phyloP scores from a whole-genome alignment of 2,797 vertebrate species.

The Choloepus didactylus region DNA sequence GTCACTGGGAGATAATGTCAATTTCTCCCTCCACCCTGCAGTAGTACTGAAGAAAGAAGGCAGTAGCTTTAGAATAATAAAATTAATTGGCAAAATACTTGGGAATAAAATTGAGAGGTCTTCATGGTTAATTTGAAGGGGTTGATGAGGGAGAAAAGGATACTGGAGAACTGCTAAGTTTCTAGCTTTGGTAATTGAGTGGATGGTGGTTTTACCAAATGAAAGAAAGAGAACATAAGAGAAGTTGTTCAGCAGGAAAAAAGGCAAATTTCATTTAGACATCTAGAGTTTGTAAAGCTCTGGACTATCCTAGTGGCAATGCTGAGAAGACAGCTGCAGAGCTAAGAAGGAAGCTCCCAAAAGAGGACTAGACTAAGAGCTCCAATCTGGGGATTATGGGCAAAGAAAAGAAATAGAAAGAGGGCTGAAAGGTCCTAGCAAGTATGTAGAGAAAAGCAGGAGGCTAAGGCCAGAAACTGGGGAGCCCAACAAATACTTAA shows the following conservation, averaged over 20 bases:
- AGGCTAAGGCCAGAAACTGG: neutral
- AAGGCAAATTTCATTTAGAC: neutral
- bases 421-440: neutral
- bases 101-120: neutral
- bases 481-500: neutral
- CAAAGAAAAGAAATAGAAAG: neutral
- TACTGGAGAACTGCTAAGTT: neutral
- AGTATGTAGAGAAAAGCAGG: neutral
- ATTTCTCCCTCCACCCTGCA: neutral
- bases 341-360: neutral
- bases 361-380: neutral
- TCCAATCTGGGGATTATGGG: neutral
- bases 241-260: neutral
- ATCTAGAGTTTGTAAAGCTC: neutral
- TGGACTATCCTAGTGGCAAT: neutral
- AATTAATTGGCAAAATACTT: slow-evolving; percentile 20
- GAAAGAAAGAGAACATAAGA: neutral
- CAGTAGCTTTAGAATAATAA: neutral
- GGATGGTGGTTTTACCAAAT: slow-evolving; percentile 16
- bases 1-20: neutral
- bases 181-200: slow-evolving; percentile 32
- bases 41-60: neutral
- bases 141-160: slow-evolving; percentile 22
- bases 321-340: neutral
- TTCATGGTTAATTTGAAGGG: slow-evolving; percentile 43